phyloP scores from a whole-genome alignment of 2,113 vertebrate species.

The Brachypodius melanocephalos region DNA sequence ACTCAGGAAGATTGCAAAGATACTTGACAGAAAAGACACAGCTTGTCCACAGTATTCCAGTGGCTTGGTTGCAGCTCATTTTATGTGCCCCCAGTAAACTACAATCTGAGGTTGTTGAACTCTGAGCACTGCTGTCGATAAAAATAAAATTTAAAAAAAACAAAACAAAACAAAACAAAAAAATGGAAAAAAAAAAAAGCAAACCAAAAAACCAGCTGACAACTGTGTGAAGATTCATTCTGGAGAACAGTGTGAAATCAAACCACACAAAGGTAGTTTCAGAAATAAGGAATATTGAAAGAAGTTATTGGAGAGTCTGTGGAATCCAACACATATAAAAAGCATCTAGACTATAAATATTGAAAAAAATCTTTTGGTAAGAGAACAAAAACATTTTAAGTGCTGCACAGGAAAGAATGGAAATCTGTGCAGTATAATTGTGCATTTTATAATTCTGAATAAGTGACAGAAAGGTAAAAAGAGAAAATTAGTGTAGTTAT shows the following conservation, averaged over 20 bases:
- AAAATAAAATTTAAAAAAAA: neutral
- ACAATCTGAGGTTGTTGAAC: neutral
- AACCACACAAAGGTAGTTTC: neutral
- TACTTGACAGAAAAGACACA: neutral
- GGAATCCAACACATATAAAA: neutral
- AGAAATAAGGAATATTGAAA: neutral
- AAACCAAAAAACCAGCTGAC: neutral
- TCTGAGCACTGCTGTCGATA: neutral
- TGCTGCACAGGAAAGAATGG: neutral
- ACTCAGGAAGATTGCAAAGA: neutral
- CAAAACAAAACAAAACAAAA: too few relatives aligned
- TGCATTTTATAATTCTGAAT: neutral
- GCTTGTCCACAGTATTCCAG: neutral
- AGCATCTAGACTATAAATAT: neutral
- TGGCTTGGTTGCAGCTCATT: neutral
- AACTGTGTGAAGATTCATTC: neutral
- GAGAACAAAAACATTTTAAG: neutral
- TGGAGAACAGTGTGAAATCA: neutral
- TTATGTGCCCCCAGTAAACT: neutral
- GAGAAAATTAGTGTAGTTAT: neutral
- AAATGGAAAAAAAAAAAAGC: neutral
- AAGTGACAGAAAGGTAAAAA: neutral
- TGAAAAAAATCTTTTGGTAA: neutral
- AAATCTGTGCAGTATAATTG: neutral
- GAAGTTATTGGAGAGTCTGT: neutral